phyloP scores from a whole-genome alignment of 2,797 vertebrate genomes.

The Hoplostethus atlanticus region DNA sequence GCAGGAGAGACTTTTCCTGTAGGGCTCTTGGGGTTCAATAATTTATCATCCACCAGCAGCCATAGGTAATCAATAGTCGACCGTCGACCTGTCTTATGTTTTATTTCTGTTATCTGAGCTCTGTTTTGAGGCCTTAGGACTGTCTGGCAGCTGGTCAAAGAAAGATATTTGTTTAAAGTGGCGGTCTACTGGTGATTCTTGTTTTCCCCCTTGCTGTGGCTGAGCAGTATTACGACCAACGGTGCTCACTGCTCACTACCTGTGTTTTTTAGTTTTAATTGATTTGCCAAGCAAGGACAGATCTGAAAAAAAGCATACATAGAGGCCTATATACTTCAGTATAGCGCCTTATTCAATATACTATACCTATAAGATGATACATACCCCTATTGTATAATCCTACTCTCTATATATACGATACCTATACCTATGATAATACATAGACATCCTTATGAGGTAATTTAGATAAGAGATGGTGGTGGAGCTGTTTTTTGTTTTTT shows the following conservation, averaged over 20 bases:
- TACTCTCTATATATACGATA: conserved; percentile 84
- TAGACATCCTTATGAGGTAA: conserved; percentile 79
- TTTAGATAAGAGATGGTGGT: conserved; percentile 81
- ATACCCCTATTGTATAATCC: conserved; percentile 86
- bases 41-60: background rate
- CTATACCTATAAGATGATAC: conserved; percentile 85
- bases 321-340: conserved; percentile 83
- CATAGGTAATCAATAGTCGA: background rate
- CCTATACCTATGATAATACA: conserved; percentile 84
- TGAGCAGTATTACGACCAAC: conserved; percentile 11
- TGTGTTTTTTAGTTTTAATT: conserved; percentile 18
- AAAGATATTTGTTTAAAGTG: background rate
- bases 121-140: conserved; percentile 20
- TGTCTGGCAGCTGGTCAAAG: conserved; percentile 11
- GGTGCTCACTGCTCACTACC: conserved; percentile 58
- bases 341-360: conserved; percentile 88
- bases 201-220: background rate
- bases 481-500: conserved; percentile 57
- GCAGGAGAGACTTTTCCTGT: too few relatives aligned
- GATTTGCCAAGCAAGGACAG: conserved; percentile 56
- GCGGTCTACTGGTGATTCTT: conserved; percentile 1
- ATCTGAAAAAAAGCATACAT: conserved; percentile 73
- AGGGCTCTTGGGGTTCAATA: too few relatives aligned
- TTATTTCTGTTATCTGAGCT: conserved; percentile 25
- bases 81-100: conserved; percentile 16